A percentile compares a stretch with the other conserved stretches of the same genome.
These are phyloP conservation scores for Brienomyrus longianalis DNA, from an alignment of 2,113 vertebrate genomes.

Conservation along the genomic window DNA sequence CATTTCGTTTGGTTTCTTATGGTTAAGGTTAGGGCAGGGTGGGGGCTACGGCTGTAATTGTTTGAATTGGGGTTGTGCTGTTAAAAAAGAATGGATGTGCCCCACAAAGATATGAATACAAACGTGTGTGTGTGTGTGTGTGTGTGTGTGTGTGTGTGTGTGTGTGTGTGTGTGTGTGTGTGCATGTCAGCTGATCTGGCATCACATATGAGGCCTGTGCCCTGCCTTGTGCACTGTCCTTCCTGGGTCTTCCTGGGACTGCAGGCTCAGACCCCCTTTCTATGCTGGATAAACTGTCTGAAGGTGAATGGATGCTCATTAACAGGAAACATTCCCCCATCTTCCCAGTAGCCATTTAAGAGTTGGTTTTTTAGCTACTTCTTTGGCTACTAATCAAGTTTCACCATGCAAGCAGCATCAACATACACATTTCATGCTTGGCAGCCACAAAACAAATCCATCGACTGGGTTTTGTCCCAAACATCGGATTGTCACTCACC, in stretches of 20 bases:
- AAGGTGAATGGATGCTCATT: background rate
- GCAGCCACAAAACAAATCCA: background rate
- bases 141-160: background rate
- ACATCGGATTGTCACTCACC: background rate
- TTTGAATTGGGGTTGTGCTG: no score
- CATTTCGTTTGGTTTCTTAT: no score
- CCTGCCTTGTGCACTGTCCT: background rate
- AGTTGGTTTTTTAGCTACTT: background rate
- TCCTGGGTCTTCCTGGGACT: background rate
- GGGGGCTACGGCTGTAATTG: no score
- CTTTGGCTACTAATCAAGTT: background rate
- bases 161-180: background rate
- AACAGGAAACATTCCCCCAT: background rate
- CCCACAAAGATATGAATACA: no score
- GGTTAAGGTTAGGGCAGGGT: no score
- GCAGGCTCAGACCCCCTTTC: background rate
- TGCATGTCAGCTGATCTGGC: background rate
- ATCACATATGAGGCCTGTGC: background rate
- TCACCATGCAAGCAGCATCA: background rate
- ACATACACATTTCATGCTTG: background rate
- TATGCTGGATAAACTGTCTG: background rate
- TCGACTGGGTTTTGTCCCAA: background rate
- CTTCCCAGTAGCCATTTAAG: background rate
- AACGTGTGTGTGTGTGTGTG: background rate
- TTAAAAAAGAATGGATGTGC: no score